Percentiles rank a stretch among this genome's conserved stretches.
These are phyloP conservation scores for Heterotis niloticus DNA, from an alignment of 2,113 vertebrate genomes.

Conservation along the genomic window DNA sequence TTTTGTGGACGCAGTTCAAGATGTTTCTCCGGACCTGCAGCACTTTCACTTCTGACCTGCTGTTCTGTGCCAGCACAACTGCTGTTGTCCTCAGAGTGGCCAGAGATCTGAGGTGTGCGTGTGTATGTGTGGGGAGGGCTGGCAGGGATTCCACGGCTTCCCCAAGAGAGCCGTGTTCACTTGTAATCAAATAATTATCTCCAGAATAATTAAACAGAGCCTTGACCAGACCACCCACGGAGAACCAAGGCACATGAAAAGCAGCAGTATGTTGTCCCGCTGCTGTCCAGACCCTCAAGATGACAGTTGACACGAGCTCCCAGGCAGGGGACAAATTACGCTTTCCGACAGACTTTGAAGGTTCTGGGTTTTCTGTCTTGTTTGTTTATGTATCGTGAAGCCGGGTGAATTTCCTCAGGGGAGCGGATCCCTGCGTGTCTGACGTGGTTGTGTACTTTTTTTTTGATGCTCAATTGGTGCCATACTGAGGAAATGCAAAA, in stretches of 20 bases:
- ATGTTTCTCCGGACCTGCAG: no score
- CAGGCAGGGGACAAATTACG: not conserved
- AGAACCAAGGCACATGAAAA: not conserved
- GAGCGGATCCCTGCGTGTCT: not conserved
- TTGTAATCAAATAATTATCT: constrained; percentile 25
- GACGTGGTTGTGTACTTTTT: no score
- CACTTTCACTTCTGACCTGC: no score
- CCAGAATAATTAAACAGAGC: constrained; percentile 14
- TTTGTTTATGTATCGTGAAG: not conserved
- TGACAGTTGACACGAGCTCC: not conserved
- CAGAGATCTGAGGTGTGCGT: not conserved
- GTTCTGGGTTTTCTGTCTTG: not conserved
- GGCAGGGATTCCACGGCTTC: not conserved
- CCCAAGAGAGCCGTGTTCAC: constrained; percentile 5
- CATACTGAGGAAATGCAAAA: not conserved
- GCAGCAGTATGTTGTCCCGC: not conserved
- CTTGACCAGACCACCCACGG: constrained; percentile 16
- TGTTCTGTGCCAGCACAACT: no score
- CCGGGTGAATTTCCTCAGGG: not conserved
- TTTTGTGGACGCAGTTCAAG: no score
- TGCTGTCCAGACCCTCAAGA: not conserved
- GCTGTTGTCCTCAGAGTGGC: no score
- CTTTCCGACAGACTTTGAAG: constrained; percentile 6
- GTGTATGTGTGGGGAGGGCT: not conserved
- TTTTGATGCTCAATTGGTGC: no score